phyloP scores from a whole-genome alignment of 2,113 vertebrate genomes.

The Ictidomys tridecemlineatus region DNA sequence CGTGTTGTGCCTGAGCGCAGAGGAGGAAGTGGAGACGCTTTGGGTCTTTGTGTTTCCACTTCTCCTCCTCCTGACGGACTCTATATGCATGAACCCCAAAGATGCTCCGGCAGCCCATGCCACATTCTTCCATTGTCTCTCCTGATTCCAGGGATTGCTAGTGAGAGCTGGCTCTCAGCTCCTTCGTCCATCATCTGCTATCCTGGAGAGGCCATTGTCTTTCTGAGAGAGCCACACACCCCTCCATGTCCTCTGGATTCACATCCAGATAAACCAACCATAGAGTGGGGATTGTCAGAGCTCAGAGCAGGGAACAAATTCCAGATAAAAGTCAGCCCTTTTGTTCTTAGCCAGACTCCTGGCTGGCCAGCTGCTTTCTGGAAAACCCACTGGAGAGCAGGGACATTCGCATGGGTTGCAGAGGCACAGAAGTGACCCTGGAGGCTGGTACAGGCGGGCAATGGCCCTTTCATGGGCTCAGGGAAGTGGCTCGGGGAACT shows the following conservation, averaged over 20 bases:
- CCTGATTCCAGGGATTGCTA: not conserved
- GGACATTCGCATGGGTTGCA: not conserved
- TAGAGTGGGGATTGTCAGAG: not conserved
- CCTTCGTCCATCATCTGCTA: not conserved
- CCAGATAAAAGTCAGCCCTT: not conserved
- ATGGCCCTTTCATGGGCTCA: fast-evolving
- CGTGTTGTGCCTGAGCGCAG: too few species aligned
- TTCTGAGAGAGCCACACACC: not conserved
- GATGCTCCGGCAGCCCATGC: not conserved
- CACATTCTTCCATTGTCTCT: not conserved
- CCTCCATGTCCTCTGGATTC: fast-evolving
- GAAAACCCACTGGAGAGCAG: not conserved
- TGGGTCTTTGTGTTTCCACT: not conserved
- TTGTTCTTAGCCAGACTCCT: not conserved
- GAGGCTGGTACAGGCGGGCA: fast-evolving
- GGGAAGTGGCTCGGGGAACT: fast-evolving
- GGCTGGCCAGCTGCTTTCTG: not conserved
- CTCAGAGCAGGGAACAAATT: not conserved
- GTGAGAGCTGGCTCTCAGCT: not conserved
- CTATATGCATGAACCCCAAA: too few species aligned
- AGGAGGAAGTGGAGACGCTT: not conserved
- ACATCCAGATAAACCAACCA: not conserved
- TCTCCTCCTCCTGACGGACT: not conserved
- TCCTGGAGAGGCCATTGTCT: not conserved
- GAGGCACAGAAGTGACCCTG: not conserved